A percentile compares a stretch with the other conserved stretches of the same genome.
Evolutionary conservation across 2,888 invertebrate genomes (phyloP).

Genomic region (Amiota communis): DNA sequence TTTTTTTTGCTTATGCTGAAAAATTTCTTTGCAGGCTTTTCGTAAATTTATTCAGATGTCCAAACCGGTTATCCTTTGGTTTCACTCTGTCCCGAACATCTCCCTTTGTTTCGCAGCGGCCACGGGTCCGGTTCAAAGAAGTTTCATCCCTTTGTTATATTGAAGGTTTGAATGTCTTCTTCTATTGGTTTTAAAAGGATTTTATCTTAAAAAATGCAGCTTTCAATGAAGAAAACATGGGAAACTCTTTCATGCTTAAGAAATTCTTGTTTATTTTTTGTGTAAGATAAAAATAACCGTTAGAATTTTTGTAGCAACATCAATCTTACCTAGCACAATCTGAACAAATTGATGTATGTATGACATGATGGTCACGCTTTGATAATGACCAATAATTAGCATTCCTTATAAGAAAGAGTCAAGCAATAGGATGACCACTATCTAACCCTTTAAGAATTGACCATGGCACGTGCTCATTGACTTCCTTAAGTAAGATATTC

Average conservation of each 20-base stretch:
- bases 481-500: slow-evolving; percentile 39
- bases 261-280: slow-evolving; percentile 25
- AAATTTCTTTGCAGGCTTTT: slow-evolving; percentile 60
- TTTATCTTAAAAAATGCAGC: slow-evolving; percentile 45
- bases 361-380: slow-evolving; percentile 47
- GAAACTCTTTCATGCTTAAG: slow-evolving; percentile 44
- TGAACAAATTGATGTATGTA: neutral
- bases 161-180: neutral
- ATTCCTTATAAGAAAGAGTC: slow-evolving; percentile 30
- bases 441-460: slow-evolving; percentile 57
- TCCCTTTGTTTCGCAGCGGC: slow-evolving; percentile 51
- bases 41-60: slow-evolving; percentile 60
- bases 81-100: slow-evolving; percentile 40
- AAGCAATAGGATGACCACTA: neutral
- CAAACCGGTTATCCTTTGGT: slow-evolving; percentile 59
- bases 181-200: slow-evolving; percentile 40
- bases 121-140: slow-evolving; percentile 59
- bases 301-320: slow-evolving; percentile 47
- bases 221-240: slow-evolving; percentile 42
- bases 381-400: slow-evolving; percentile 44
- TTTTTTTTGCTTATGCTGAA: slow-evolving; percentile 35
- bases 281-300: slow-evolving; percentile 54
- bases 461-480: slow-evolving; percentile 43
- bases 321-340: slow-evolving; percentile 38
- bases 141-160: slow-evolving; percentile 58